Percentiles rank a stretch among this genome's conserved stretches.
Conservation (phyloP, 2,113 vertebrate species). For the Panurus biarmicus region DNA sequence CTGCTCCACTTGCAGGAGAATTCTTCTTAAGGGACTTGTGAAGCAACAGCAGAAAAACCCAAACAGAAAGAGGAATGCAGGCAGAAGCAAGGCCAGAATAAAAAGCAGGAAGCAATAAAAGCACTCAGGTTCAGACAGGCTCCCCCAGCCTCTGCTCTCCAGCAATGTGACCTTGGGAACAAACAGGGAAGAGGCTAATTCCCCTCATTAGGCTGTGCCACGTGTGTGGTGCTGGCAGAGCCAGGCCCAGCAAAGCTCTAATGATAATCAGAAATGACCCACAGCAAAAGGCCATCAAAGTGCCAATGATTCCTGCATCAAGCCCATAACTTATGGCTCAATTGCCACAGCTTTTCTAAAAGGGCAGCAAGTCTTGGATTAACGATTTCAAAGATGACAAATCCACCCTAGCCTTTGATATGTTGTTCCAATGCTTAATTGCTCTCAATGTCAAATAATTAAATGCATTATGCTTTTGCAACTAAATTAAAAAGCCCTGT, state of each 20-base stretch:
- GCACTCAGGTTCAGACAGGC: neutral
- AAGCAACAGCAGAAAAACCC: neutral
- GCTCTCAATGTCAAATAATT: constrained; percentile 24
- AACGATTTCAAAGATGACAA: neutral
- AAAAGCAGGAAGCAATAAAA: neutral
- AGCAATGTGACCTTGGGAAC: neutral
- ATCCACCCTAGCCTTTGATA: neutral
- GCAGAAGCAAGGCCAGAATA: neutral
- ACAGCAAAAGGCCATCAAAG: neutral
- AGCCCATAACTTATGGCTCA: neutral
- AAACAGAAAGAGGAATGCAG: neutral
- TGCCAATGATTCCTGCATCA: neutral
- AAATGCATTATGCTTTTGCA: constrained; percentile 1
- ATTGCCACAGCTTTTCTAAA: neutral
- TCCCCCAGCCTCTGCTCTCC: neutral
- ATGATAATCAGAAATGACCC: neutral
- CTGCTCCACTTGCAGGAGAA: neutral
- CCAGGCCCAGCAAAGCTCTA: neutral
- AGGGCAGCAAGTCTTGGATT: constrained; percentile 10
- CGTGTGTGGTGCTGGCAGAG: neutral
- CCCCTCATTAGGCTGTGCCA: neutral
- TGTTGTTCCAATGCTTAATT: neutral
- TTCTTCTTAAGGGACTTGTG: neutral
- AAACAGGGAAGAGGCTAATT: neutral
- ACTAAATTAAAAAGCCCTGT: neutral